These are phyloP conservation scores for Balanococcus diminutus DNA, from an alignment of 2,888 invertebrate species.

Conservation along the genomic window DNA sequence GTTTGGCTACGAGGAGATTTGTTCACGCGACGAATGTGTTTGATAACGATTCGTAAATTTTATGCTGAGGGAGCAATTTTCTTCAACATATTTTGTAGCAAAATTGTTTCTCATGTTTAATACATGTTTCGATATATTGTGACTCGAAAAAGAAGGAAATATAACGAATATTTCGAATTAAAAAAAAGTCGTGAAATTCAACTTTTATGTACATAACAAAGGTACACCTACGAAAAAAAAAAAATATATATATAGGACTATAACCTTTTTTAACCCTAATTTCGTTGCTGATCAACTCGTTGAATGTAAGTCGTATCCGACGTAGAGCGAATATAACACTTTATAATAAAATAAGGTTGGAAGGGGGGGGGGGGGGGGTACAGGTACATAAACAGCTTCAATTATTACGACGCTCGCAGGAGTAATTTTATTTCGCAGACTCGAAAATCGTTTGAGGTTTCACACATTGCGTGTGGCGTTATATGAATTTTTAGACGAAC, in stretches of 20 bases:
- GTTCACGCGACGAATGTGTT: not conserved
- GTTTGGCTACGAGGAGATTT: not conserved
- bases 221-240: too few relatives aligned
- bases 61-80: not conserved
- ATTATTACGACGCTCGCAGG: not conserved
- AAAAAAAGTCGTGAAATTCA: too few relatives aligned
- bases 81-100: too few relatives aligned
- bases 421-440: not conserved
- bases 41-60: not conserved
- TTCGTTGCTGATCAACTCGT: not conserved
- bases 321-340: not conserved
- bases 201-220: too few relatives aligned
- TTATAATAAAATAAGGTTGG: not conserved
- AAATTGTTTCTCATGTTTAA: too few relatives aligned
- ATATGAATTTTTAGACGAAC: not conserved
- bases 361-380: too few relatives aligned
- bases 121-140: too few relatives aligned
- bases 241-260: not conserved
- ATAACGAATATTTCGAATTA: too few relatives aligned
- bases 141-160: too few relatives aligned
- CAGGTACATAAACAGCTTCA: not conserved
- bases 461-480: too few relatives aligned
- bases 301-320: not conserved
- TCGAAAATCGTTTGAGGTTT: not conserved
- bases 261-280: not conserved